Base-by-base conservation (phyloP, 2,113 vertebrate genomes). In the Tylochromis polylepis region DNA sequence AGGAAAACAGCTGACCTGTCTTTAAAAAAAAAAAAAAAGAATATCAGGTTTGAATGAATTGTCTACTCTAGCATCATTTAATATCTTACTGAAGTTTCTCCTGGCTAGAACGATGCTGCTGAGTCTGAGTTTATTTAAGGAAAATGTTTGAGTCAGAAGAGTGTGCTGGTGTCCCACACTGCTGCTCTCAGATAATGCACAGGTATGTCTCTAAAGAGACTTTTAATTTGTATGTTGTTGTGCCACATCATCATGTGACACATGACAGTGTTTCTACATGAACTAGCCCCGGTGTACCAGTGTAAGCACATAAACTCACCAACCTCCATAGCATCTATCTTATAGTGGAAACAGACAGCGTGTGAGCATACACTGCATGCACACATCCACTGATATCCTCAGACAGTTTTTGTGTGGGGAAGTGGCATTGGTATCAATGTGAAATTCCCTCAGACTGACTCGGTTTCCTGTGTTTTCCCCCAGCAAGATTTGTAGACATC, bases 21-120 rank as follows among this genome's bases (percentile, higher is more conserved):
- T 83, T 59, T 53, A n/a, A n/a, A n/a, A n/a, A n/a, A n/a, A n/a
- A 80, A 90, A 92, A 92, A 93, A 43, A 4, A 86, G 85, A 94
- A 89, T 84, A 89, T 87, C 83, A 85, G 85, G 80, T 92, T 92
- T 92, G 92, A 94, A 91, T 92, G 92, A 79, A 80, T 88, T 88
- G 89, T 93, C 90, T 86, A 85, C 70, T 89, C 81, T 87, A 85
- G 89, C 89, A 92, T 91, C 86, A 93, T 91, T 90, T 53, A 91
- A 93, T 92, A 93, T 77, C 80, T 83, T 41, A 55, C 89, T 93
- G 43, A 90, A 89, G 51, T 92, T 94, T 89, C 91, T 92, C 31
- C 91, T 90, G 90, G 88, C 91, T 4, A 46, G 11, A 59, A 51
- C 27, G 41, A 70, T 85, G 86, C 79, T 92, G 93, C 87, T 9